Evolutionary conservation across 2,888 invertebrate genomes (phyloP), one percentile per base, ranked within the genome.

Genomic region (Thecocarcelia acutangulata): DNA sequence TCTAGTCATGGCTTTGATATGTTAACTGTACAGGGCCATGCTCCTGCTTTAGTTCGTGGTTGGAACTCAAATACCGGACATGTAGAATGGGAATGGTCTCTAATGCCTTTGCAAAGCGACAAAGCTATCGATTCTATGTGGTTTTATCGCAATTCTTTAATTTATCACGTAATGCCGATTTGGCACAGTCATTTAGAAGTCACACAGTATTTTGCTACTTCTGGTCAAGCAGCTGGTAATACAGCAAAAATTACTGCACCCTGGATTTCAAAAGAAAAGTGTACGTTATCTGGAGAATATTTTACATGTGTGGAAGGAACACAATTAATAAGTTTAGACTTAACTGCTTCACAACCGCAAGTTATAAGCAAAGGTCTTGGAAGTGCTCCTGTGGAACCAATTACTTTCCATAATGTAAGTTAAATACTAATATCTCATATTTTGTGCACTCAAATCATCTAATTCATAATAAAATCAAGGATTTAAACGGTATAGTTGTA

Each of bases 31-130:
- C 94, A 94, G 8, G 96, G 96, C n/a, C 92, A 92, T 84, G 94
- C 94, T 77, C 94, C 94, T 0, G 94, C 94, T 83, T 90, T 95
- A 63, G 93, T 96, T 13, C 92, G 97, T 83, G 95, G 94, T 40
- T 97, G 97, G 96, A 95, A 96, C 87, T 90, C 94, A 6, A 92
- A 93, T 42, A 93, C 93, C 84, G 97, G 94, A 17, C 91, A 94
- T 48, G 91, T 96, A 3, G 89, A 94, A n/a, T 94, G 93, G 92
- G 96, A 96, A 89, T 96, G 96, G 96, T 93, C 93, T 0, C 85
- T 94, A n/a, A 88, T 88, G 86, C 89, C 91, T 0, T 48, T 89
- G 1, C 87, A 89, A 37, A 84, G 87, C 0, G 89, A 89, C 13
- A 87, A 87, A 4, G 91, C 92, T 0, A 91, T 92, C 13, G 89